Evolutionary conservation across 2,113 vertebrate species (phyloP), one percentile per base, ranked within the genome.

Genomic region (Litocranius walleri): DNA sequence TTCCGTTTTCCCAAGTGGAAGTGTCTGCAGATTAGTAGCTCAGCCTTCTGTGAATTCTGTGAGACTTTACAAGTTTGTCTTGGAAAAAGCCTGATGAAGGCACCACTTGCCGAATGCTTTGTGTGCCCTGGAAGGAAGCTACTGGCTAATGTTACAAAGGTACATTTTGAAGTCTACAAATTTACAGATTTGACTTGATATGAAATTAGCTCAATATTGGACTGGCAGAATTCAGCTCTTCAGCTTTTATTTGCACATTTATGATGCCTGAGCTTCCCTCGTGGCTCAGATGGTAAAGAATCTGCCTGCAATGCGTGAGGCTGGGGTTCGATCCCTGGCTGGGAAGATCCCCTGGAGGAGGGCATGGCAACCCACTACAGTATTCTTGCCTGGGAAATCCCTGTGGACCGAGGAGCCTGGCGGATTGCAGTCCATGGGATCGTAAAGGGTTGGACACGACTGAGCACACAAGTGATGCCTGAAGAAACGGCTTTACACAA

Each of bases 391-490:
- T 74, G 67, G 67, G 36, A 21, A 74, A 40, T 23, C 67, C 62
- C 67, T 11, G 12, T 6, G 67, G n/a, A 40, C n/a, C 3, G n/a
- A 74, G n/a, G 67, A 74, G n/a, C 67, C 67, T 40, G 67, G n/a
- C 5, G 3, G 67, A 21, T 21, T 74, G 10, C 67, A 74, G 21
- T 40, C 36, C 19, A 25, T 23, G 1, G 19, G n/a, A 13, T 40
- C 2, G 0, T 6, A 6, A 23, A 74, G 67, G n/a, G 67, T 25
- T 0, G 3, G n/a, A 71, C n/a, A 6, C 0, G n/a, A 71, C 67
- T 71, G 19, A 71, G 67, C 67, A 71, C 19, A 12, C 10, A 12
- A 11, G 9, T n/a, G 23, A 77, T 17, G 52, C 19, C 15, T 23
- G 8, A 27, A 50, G 87, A 64, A 80, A 48, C 30, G 52, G 11